Conservation (phyloP, 2,888 invertebrate species). For the Euproctis similis region DNA sequence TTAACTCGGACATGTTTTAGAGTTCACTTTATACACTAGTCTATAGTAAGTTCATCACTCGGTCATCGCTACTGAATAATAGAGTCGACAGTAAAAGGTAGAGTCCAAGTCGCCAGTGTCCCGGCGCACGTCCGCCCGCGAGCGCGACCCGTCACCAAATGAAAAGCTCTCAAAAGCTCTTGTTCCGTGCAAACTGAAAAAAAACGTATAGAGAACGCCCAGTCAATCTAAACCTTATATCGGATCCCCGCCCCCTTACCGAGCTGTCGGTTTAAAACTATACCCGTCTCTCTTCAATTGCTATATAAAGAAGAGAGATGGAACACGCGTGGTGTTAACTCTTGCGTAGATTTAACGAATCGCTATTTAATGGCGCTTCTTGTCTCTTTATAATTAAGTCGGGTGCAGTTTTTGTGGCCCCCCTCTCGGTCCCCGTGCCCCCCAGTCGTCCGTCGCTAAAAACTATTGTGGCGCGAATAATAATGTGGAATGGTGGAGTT, state of each 20-base stretch:
- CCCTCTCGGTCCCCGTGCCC: constrained; percentile 21
- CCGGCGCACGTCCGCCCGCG: constrained; percentile 40
- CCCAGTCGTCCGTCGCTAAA: constrained; percentile 29
- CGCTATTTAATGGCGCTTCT: constrained; percentile 75
- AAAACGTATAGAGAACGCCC: constrained; percentile 69
- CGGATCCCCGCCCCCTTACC: constrained; percentile 81
- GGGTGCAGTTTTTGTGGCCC: constrained; percentile 69
- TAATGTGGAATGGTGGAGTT: constrained; percentile 29
- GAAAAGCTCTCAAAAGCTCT: constrained; percentile 48
- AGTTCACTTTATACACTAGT: constrained; percentile 25
- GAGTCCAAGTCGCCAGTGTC: constrained; percentile 2
- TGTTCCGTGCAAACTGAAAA: constrained; percentile 55
- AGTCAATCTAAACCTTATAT: constrained; percentile 74
- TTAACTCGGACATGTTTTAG: constrained; percentile 57
- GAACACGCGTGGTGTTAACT: constrained; percentile 60
- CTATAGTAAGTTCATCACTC: constrained; percentile 26
- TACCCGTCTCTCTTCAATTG: constrained; percentile 32
- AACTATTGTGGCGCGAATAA: constrained; percentile 60
- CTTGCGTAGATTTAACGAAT: constrained; percentile 74
- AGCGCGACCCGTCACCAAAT: constrained; percentile 63
- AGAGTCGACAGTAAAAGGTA: constrained; percentile 6
- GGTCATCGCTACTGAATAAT: constrained; percentile 23
- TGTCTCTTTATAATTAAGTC: constrained; percentile 77
- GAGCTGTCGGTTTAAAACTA: constrained; percentile 65
- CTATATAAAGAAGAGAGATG: constrained; percentile 33